Evolutionary conservation across 2,797 vertebrate genomes (phyloP).

Genomic region (Peromyscus nudipes): DNA sequence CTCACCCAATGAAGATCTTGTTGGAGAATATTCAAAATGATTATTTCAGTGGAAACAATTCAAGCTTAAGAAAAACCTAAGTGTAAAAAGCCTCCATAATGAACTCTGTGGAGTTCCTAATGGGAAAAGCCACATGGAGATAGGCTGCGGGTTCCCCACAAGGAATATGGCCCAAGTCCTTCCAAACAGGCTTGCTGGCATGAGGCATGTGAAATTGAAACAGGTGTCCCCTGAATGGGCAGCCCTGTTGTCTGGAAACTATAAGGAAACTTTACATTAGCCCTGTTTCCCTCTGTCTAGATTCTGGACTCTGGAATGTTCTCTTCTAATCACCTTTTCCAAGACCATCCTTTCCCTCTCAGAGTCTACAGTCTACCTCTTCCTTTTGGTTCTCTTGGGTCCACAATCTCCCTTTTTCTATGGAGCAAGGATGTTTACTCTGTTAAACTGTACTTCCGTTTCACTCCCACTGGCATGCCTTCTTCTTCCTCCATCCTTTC

Average conservation of each 20-base stretch:
- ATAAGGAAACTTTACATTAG: not conserved
- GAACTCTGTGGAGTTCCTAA: not conserved
- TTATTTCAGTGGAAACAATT: slow-evolving; percentile 57
- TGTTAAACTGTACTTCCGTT: not conserved
- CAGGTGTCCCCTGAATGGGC: not conserved
- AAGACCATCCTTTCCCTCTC: not conserved
- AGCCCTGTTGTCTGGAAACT: not conserved
- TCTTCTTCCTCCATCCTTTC: slow-evolving; percentile 45
- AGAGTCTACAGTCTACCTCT: not conserved
- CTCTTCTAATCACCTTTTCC: not conserved
- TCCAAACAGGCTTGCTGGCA: not conserved
- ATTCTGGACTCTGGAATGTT: not conserved
- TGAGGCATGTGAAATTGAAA: rapidly evolving
- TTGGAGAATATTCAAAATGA: slow-evolving; percentile 25
- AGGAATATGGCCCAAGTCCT: not conserved
- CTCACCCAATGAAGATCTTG: not conserved
- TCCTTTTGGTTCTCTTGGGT: not conserved
- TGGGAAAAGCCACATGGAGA: not conserved
- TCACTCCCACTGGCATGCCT: not conserved
- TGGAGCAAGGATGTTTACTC: not conserved
- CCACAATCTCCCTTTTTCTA: slow-evolving; percentile 1
- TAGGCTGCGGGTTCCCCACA: not conserved
- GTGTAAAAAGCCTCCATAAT: not conserved
- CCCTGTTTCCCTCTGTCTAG: not conserved
- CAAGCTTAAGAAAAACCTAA: slow-evolving; percentile 10